These are phyloP conservation scores for Dasyprocta punctata DNA, from an alignment of 2,113 vertebrate species.

Conservation along the genomic window DNA sequence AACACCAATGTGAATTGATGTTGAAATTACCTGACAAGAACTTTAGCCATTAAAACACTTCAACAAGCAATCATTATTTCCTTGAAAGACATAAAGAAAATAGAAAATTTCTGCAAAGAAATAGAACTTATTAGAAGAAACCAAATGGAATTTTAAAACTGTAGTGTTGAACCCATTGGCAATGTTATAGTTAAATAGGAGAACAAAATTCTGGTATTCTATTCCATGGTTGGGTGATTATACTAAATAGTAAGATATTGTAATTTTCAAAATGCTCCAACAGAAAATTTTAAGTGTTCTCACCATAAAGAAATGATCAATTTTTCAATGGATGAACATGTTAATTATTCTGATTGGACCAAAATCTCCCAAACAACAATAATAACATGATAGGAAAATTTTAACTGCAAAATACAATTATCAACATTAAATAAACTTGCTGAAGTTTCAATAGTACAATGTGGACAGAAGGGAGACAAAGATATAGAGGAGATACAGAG, in stretches of 20 bases:
- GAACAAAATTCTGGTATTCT: not conserved
- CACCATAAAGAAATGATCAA: no score
- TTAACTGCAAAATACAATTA: not conserved
- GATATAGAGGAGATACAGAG: no score
- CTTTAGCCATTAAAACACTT: not conserved
- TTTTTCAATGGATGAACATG: no score
- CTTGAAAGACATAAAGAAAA: not conserved
- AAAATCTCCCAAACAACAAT: no score
- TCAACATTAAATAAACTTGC: not conserved
- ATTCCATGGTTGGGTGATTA: not conserved
- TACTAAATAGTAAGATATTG: no score
- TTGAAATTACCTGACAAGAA: not conserved
- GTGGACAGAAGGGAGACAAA: not conserved
- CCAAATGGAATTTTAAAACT: not conserved
- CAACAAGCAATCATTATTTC: not conserved
- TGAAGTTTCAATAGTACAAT: not conserved
- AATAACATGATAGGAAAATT: no score
- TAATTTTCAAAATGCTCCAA: no score
- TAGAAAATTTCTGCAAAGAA: not conserved
- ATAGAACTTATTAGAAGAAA: not conserved
- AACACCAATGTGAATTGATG: not conserved
- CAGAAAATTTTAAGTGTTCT: no score
- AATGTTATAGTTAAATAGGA: not conserved
- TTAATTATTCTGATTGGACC: no score
- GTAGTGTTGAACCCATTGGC: not conserved